Conservation (phyloP, 1,140 invertebrate genomes). For the Anthonomus grandis region DNA sequence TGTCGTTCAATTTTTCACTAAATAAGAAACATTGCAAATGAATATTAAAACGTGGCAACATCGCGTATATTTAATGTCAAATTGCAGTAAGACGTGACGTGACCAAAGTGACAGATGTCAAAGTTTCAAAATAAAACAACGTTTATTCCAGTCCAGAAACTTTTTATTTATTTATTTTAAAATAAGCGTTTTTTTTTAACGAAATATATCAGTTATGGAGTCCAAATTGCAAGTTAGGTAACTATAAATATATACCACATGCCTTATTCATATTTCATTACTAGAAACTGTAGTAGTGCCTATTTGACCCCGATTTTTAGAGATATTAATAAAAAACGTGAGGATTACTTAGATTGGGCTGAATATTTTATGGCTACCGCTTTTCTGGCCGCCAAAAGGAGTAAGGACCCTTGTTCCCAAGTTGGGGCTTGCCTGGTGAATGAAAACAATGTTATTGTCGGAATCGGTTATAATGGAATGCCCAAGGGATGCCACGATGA, state of each 20-base stretch:
- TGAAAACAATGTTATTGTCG: slow-evolving; percentile 83
- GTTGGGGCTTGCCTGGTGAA: slow-evolving; percentile 93
- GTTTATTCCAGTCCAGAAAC: too few species aligned
- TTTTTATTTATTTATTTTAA: too few species aligned
- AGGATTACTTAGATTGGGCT: slow-evolving; percentile 58
- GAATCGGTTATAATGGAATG: slow-evolving; percentile 96
- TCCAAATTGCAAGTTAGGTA: too few species aligned
- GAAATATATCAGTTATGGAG: too few species aligned
- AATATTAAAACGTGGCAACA: not conserved
- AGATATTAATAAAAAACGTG: slow-evolving; percentile 34
- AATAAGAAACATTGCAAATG: too few species aligned
- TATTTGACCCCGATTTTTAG: slow-evolving; percentile 25
- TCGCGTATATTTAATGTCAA: too few species aligned
- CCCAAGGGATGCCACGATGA: slow-evolving; percentile 86
- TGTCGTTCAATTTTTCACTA: too few species aligned
- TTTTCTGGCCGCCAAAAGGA: slow-evolving; percentile 81
- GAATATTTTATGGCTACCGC: slow-evolving; percentile 94
- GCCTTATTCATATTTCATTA: not conserved
- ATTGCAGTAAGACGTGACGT: too few species aligned
- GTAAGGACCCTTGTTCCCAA: slow-evolving; percentile 90
- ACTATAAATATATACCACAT: not conserved
- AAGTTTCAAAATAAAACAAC: too few species aligned
- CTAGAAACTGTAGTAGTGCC: not conserved
- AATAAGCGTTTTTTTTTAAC: too few species aligned
- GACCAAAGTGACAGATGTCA: too few species aligned